Conservation (phyloP, 2,888 invertebrate species). For the Chrysolina americana region DNA sequence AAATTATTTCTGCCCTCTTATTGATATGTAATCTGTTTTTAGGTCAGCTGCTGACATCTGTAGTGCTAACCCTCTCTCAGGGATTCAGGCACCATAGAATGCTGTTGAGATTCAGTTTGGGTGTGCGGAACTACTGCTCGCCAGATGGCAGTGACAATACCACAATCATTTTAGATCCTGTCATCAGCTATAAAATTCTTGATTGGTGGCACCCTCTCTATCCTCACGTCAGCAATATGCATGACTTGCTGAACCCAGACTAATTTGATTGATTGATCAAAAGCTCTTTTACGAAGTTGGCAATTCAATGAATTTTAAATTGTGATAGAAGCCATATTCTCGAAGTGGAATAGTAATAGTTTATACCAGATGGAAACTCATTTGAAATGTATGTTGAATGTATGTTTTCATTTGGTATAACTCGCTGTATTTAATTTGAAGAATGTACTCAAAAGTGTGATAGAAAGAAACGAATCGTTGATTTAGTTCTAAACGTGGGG, state of each 20-base stretch:
- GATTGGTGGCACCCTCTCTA: conserved; percentile 81
- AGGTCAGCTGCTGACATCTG: conserved; percentile 74
- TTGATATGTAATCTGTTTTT: conserved; percentile 30
- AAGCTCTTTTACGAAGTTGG: neutral
- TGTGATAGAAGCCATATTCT: conserved; percentile 1
- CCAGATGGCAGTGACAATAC: conserved; percentile 58
- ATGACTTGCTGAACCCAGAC: conserved; percentile 59
- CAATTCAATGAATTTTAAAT: conserved; percentile 8
- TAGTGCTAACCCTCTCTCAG: conserved; percentile 72
- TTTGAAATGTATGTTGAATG: neutral
- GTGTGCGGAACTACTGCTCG: conserved; percentile 51
- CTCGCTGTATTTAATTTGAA: neutral
- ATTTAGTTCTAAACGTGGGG: neutral
- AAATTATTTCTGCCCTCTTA: neutral
- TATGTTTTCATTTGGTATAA: neutral
- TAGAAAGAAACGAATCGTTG: conserved; percentile 7
- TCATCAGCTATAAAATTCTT: conserved; percentile 72
- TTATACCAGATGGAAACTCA: neutral
- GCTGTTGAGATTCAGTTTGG: conserved; percentile 73
- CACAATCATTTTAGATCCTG: conserved; percentile 71
- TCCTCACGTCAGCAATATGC: conserved; percentile 67
- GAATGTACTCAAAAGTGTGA: conserved; percentile 9
- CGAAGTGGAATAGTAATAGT: neutral
- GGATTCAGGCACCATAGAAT: conserved; percentile 72
- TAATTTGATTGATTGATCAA: conserved; percentile 37